A percentile compares a stretch with the other conserved stretches of the same genome.
phyloP scores from a whole-genome alignment of 1,140 invertebrate species.

The Pararge aegeria region DNA sequence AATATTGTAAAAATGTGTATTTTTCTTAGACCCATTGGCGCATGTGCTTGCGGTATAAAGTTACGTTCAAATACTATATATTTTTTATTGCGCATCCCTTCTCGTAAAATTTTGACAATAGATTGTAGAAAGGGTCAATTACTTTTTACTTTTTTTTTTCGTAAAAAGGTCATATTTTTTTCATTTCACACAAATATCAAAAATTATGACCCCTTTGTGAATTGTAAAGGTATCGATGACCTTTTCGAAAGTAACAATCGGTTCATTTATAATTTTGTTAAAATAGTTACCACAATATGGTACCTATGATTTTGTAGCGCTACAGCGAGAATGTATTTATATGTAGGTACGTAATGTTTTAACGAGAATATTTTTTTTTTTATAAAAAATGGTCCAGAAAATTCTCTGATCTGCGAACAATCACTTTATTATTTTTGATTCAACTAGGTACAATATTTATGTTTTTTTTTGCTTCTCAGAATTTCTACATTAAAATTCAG shows the following conservation, averaged over 20 bases:
- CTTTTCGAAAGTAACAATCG: conserved; percentile 39
- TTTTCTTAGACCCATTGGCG: conserved; percentile 61
- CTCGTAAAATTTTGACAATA: conserved; percentile 45
- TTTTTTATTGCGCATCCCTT: conserved; percentile 50
- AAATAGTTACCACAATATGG: conserved; percentile 2
- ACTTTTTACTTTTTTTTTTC: conserved; percentile 40
- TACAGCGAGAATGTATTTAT: no score
- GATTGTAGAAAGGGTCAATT: conserved; percentile 67
- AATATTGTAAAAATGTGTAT: conserved; percentile 68
- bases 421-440: not conserved
- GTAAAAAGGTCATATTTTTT: conserved; percentile 7
- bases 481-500: not conserved
- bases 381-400: no score
- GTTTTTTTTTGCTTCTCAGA: not conserved
- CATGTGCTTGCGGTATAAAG: conserved; percentile 67
- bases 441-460: not conserved
- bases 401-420: not conserved
- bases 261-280: conserved; percentile 33
- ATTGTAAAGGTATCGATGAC: conserved; percentile 46
- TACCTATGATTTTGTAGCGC: no score
- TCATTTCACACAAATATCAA: conserved; percentile 40
- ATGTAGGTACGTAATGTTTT: no score
- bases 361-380: no score
- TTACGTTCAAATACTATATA: conserved; percentile 53
- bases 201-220: conserved; percentile 50